Conservation (phyloP, 2,113 vertebrate genomes). For the Thalassoma bifasciatum region DNA sequence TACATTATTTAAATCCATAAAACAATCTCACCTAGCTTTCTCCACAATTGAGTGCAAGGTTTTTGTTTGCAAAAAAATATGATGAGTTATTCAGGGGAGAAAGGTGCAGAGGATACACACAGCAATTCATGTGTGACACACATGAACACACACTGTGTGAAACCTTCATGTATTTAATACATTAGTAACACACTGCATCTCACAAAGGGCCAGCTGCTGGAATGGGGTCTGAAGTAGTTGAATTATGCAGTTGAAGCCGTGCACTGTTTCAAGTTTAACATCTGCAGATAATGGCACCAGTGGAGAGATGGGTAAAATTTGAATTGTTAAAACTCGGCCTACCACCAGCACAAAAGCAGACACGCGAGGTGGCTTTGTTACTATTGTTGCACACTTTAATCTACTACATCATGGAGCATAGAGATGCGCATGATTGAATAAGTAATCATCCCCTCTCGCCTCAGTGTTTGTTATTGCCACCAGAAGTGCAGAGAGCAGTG, state of each 20-base stretch:
- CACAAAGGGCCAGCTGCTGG: conserved; percentile 16
- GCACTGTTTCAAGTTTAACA: conserved; percentile 45
- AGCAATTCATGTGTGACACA: conserved; percentile 22
- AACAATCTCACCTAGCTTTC: conserved; percentile 3
- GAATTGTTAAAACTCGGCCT: background rate
- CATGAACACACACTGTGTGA: conserved; percentile 47
- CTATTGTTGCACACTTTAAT: conserved; percentile 40
- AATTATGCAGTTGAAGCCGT: conserved; percentile 48
- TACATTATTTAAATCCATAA: conserved; percentile 36
- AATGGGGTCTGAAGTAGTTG: conserved; percentile 23
- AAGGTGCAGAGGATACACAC: conserved; percentile 1
- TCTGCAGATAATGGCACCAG: conserved; percentile 17
- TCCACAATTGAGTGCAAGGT: conserved; percentile 10
- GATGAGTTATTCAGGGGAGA: conserved; percentile 17
- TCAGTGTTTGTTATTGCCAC: conserved; percentile 67
- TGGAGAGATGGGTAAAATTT: background rate
- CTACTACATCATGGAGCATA: conserved; percentile 36
- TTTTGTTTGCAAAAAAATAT: conserved; percentile 14
- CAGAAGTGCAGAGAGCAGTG: conserved; percentile 52
- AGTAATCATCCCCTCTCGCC: conserved; percentile 63
- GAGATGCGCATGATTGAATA: conserved; percentile 62
- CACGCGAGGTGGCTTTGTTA: conserved; percentile 49
- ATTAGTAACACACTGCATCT: conserved; percentile 42
- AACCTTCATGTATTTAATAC: conserved; percentile 47
- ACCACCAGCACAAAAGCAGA: conserved; percentile 15